Percentiles rank a stretch among this genome's conserved stretches.
Conservation (phyloP, 2,113 vertebrate species). For the Crotalus horridus region DNA sequence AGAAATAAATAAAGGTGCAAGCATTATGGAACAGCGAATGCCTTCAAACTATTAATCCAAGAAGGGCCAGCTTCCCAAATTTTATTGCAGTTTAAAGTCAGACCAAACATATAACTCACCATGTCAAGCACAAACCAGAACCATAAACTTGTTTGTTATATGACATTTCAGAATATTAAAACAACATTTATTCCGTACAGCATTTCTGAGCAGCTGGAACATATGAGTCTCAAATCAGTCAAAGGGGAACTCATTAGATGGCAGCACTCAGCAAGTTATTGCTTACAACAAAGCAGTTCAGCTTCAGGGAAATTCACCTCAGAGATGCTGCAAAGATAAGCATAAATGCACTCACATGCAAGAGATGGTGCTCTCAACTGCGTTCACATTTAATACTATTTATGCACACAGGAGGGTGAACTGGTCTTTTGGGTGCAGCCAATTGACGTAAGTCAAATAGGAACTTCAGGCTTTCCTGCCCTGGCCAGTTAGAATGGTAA, state of each 20-base stretch:
- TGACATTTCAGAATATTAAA: not conserved
- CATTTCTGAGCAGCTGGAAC: not conserved
- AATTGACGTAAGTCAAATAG: not conserved
- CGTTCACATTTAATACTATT: not conserved
- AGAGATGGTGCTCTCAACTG: not conserved
- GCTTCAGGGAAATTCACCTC: not conserved
- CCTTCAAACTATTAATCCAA: not conserved
- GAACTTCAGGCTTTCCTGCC: not conserved
- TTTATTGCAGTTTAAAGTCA: not conserved
- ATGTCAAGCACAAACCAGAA: not conserved
- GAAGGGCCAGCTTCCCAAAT: not conserved
- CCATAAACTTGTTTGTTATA: not conserved
- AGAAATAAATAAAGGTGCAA: not conserved
- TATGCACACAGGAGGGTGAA: not conserved
- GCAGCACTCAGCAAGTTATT: conserved; percentile 5
- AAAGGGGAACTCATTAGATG: conserved; percentile 5
- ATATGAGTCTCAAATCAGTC: not conserved
- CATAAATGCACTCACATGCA: not conserved
- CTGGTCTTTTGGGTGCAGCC: not conserved
- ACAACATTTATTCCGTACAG: not conserved
- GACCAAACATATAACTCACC: not conserved
- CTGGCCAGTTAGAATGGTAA: not conserved
- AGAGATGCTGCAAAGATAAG: not conserved
- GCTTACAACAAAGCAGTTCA: not conserved
- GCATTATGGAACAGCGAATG: not conserved